Base-by-base conservation (phyloP, 2,888 invertebrate species). In the Coelogynopora nodosa region DNA sequence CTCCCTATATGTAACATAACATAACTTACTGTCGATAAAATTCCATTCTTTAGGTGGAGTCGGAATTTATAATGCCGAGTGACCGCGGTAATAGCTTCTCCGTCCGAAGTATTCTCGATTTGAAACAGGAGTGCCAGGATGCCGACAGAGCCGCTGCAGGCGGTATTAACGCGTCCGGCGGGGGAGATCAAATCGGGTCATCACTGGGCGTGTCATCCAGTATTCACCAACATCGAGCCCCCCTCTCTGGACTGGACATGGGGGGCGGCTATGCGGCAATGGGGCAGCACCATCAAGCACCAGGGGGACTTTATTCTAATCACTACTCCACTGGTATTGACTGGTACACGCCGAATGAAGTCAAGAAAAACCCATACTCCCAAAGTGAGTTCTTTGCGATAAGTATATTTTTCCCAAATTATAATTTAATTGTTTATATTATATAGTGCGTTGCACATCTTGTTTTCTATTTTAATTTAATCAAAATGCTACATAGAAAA, bases 21-120 rank as follows among this genome's bases (percentile, higher is more conserved):
- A n/a, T n/a, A n/a, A n/a, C n/a, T n/a, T n/a, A n/a, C n/a, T n/a
- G n/a, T n/a, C n/a, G n/a, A n/a, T n/a, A n/a, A n/a, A n/a, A n/a
- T n/a, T n/a, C n/a, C n/a, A n/a, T n/a, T n/a, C n/a, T n/a, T n/a
- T 49, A 74, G 74, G 5, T 74, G 74, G 74, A 74, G 18, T 13
- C 74, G 74, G 74, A 74, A 74, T 74, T 74, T 26, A 74, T 74
- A 10, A 74, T 74, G 74, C 74, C 74, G 5, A 74, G 74, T 74
- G 74, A 74, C 27, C 74, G 74, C 18, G 74, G 74, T n/a, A 74
- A 74, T 26, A 74, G 74, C 23, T 74, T 74, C 74, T 74, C 74
- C 18, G 74, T 74, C 2, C 74, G 74, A 2, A 74, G 27, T 74
- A 74, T 74, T 26, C 74, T 74, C 74, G 74, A 74, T 23, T 13